A percentile compares a stretch with the other conserved stretches of the same genome.
These are phyloP conservation scores for Malthinus seriepunctatus DNA, from an alignment of 2,888 invertebrate genomes.

Conservation along the genomic window DNA sequence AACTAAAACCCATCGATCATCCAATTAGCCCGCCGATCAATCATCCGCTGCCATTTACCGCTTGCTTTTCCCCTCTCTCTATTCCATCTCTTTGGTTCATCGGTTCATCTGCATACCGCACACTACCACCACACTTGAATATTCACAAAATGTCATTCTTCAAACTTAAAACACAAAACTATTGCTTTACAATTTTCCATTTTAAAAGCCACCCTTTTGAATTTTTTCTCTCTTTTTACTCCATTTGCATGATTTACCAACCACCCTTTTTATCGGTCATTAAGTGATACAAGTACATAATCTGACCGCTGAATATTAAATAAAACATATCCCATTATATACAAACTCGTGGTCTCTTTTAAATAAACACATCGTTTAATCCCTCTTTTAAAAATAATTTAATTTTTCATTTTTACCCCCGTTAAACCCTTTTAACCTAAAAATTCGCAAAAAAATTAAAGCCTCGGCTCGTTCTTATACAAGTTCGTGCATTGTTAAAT, in stretches of 20 bases:
- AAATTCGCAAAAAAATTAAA: constrained; percentile 34
- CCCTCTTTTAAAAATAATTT: constrained; percentile 38
- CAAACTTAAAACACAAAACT: constrained; percentile 20
- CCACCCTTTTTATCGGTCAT: constrained; percentile 17
- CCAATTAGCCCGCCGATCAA: constrained; percentile 77
- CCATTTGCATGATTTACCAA: constrained; percentile 7
- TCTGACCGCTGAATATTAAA: constrained; percentile 30
- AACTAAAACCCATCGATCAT: constrained; percentile 71
- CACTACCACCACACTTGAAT: constrained; percentile 25
- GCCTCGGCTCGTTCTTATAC: constrained; percentile 32
- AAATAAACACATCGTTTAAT: constrained; percentile 42
- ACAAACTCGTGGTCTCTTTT: constrained; percentile 32
- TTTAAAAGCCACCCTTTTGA: not conserved
- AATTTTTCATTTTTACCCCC: constrained; percentile 10
- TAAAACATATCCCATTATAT: constrained; percentile 31
- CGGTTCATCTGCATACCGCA: constrained; percentile 54
- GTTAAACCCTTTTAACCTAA: constrained; percentile 30
- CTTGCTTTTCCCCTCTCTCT: constrained; percentile 39
- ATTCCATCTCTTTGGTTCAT: constrained; percentile 41
- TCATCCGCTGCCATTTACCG: constrained; percentile 65
- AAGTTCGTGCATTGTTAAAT: constrained; percentile 40
- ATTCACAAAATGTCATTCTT: constrained; percentile 37
- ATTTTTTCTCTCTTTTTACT: not conserved
- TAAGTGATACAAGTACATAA: constrained; percentile 27
- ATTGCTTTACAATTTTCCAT: constrained; percentile 1